A percentile compares a stretch with the other conserved stretches of the same genome.
Conservation (phyloP, 2,797 vertebrate genomes). For the Pseudochaenichthys georgianus region DNA sequence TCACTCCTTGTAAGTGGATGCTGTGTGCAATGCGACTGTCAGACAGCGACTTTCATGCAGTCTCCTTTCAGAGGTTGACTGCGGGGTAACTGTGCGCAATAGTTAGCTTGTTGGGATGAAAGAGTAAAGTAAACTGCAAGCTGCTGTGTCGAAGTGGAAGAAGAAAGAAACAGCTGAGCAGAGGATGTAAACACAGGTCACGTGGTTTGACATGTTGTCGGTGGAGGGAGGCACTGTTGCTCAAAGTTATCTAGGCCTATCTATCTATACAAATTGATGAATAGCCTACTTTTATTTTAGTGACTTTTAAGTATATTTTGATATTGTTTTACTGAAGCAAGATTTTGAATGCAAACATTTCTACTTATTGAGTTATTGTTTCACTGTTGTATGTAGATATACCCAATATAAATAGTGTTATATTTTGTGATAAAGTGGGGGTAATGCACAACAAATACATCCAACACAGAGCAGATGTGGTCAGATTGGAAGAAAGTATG, state of each 20-base stretch:
- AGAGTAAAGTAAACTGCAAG: slow-evolving; percentile 26
- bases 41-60: slow-evolving; percentile 17
- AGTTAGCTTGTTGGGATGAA: background rate
- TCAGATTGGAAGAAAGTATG: too few relatives aligned
- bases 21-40: slow-evolving; percentile 53
- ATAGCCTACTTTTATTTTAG: too few relatives aligned
- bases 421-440: too few relatives aligned
- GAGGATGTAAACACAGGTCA: slow-evolving; percentile 95
- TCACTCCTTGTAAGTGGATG: slow-evolving; percentile 47
- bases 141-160: slow-evolving; percentile 58
- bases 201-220: slow-evolving; percentile 79
- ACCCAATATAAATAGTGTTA: too few relatives aligned
- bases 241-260: slow-evolving; percentile 40
- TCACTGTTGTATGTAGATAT: too few relatives aligned
- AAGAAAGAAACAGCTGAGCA: slow-evolving; percentile 89
- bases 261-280: too few relatives aligned
- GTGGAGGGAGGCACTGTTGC: slow-evolving; percentile 66
- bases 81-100: slow-evolving; percentile 5
- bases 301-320: too few relatives aligned
- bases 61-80: background rate
- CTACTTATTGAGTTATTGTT: too few relatives aligned
- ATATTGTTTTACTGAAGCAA: too few relatives aligned
- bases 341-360: too few relatives aligned
- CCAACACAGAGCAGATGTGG: too few relatives aligned
- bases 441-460: too few relatives aligned